Conservation (phyloP, 1,140 invertebrate species). For the Pararge aegeria region DNA sequence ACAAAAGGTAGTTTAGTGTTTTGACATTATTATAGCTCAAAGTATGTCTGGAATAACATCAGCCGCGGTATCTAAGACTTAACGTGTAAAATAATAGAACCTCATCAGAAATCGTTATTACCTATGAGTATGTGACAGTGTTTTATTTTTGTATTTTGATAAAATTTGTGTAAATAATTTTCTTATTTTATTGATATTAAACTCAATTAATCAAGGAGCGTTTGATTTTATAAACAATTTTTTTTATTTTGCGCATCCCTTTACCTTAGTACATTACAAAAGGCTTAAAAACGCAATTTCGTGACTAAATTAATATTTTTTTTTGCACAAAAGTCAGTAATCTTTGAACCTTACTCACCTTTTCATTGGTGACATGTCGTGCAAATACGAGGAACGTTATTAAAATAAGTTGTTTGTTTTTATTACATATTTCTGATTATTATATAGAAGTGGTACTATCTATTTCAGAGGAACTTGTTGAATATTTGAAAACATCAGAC, state of each 20-base stretch:
- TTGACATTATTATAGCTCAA: conserved; percentile 50
- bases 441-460: too few relatives aligned
- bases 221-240: conserved; percentile 26
- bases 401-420: too few relatives aligned
- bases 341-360: too few relatives aligned
- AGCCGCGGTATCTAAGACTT: conserved; percentile 42
- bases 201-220: conserved; percentile 71
- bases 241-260: neutral
- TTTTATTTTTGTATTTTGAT: conserved; percentile 80
- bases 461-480: too few relatives aligned
- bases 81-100: conserved; percentile 52
- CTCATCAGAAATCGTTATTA: conserved; percentile 63
- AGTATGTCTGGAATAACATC: conserved; percentile 36
- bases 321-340: too few relatives aligned
- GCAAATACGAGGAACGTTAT: too few relatives aligned
- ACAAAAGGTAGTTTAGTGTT: conserved; percentile 41
- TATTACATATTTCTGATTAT: too few relatives aligned
- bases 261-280: neutral
- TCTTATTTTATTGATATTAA: conserved; percentile 80
- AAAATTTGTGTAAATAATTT: conserved; percentile 80
- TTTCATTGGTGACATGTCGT: too few relatives aligned
- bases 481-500: too few relatives aligned
- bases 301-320: too few relatives aligned
- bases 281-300: too few relatives aligned
- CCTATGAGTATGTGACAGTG: conserved; percentile 74